Percentiles rank a stretch among this genome's conserved stretches.
Evolutionary conservation across 2,888 invertebrate species (phyloP).

Genomic region (Peribatodes rhomboidaria): DNA sequence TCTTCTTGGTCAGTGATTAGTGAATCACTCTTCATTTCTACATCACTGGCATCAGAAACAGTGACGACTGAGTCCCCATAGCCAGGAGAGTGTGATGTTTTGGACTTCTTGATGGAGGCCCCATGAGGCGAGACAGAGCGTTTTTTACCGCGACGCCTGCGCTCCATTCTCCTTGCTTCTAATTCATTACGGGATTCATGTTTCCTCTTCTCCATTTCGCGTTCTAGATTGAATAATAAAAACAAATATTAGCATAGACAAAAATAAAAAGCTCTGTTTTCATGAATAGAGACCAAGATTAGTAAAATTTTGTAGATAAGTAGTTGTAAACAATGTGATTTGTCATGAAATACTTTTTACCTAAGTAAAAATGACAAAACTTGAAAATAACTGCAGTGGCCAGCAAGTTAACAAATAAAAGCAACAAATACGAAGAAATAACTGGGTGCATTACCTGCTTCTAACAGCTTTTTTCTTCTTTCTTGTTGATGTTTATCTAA

Average conservation of each 20-base stretch:
- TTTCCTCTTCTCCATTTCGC: constrained; percentile 92
- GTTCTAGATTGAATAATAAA: constrained; percentile 82
- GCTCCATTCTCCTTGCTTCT: constrained; percentile 89
- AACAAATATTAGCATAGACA: constrained; percentile 1
- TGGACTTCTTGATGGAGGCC: constrained; percentile 70
- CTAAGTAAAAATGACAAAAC: not conserved
- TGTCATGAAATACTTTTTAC: too few species aligned
- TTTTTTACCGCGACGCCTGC: constrained; percentile 83
- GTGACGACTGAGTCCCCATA: constrained; percentile 80
- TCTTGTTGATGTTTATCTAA: constrained; percentile 85
- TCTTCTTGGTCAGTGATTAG: constrained; percentile 77
- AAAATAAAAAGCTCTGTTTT: too few species aligned
- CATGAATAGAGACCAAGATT: too few species aligned
- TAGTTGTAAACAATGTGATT: too few species aligned
- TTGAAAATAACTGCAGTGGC: not conserved
- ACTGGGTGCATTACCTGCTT: constrained; percentile 84
- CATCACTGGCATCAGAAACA: constrained; percentile 82
- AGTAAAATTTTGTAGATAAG: too few species aligned
- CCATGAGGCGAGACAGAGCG: constrained; percentile 72
- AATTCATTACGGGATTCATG: constrained; percentile 91
- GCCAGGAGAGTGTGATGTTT: constrained; percentile 69
- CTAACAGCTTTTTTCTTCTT: constrained; percentile 89
- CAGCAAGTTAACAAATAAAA: not conserved
- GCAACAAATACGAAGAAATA: not conserved
- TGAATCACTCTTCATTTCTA: constrained; percentile 80